Base-by-base conservation (phyloP, 2,797 vertebrate genomes). In the Enteromius unitaeniatus region DNA sequence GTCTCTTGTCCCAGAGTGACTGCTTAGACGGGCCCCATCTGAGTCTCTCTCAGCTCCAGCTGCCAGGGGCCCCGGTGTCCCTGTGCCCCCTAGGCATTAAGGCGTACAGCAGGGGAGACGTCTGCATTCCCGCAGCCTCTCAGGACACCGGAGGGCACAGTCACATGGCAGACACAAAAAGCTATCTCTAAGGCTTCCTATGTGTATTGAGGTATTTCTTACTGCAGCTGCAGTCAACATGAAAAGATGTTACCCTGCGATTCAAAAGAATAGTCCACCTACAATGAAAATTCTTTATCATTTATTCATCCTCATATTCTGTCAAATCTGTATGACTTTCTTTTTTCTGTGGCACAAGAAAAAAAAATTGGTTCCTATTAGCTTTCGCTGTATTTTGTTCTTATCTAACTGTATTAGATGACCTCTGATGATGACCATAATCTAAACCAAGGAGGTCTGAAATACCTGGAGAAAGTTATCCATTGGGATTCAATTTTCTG, bases 81-180 rank as follows among this genome's bases (percentile, higher is more conserved):
- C 93, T 91, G 58, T 91, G 93, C 92, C 91, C 93, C 92, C 92
- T 82, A 88, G 81, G 85, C 84, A 89, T 88, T 89, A 79, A 26
- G 89, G 86, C 90, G 88, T 93, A 91, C 92, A 90, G 92, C 86
- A 91, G 85, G 90, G 91, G 92, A 92, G 70, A 64, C n/a, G 64
- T 67, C 81, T 75, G 64, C 60, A 67, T 75, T 67, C 28, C 65
- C 60, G 14, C 58, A 65, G 60, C 81, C 70, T 51, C 60, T 65
- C 45, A 76, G 81, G 81, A 58, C 31, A 40, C 81, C 62, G 75
- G 70, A 68, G 84, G 31, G 58, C 28, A 1, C 93, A 94, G 23
- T 77, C 75, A 94, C 94, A 95, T 94, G 95, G 94, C 94, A 93
- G 90, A 94, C 94, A 91, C 94, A 0, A 60, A 26, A 26, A 26